Base-by-base conservation (phyloP, 2,888 invertebrate genomes). In the Drosophila recens region DNA sequence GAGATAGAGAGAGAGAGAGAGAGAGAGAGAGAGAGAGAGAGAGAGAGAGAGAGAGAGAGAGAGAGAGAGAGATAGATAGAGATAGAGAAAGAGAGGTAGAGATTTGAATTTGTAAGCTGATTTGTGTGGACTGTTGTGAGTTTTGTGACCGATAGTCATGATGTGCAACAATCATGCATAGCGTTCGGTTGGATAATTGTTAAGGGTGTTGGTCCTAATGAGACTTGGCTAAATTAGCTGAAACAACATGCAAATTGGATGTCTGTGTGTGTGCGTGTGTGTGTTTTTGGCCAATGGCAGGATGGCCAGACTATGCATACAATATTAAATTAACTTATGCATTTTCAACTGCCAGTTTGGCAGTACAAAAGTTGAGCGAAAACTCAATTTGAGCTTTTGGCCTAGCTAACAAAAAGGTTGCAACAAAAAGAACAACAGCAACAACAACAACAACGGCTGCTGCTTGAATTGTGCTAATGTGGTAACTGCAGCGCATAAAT, bases 401-500 rank as follows among this genome's bases (percentile, higher is more conserved):
- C 30, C 43, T 33, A 38, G 63, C 49, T 30, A 65, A 65, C 75
- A 61, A 57, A 54, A 54, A 30, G 38, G 45, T 30, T 27, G 33
- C 43, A 13, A 5, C 23, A 13, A 27, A 13, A 45, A 27, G n/a
- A 27, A 5, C 13, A 45, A 1, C 10, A 23, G 5, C 43, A 42
- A 17, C 40, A 23, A n/a, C 15, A 33, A 6, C 20, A n/a, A n/a
- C 30, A 15, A 0, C 10, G 2, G 27, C 34, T 20, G n/a, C 1
- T 17, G 36, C 59, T 38, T 67, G 57, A 27, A 33, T 46, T 66
- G 74, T 68, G 69, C 82, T 75, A 72, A 80, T 80, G 70, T 76
- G 70, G 64, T 51, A 57, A 72, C 79, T 76, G 72, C 79, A 67
- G 80, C 61, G 73, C 75, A 81, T 81, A 80, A 81, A 81, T 81